Conservation (phyloP, 64 coral and sea anemone genomes). For the Platygyra sinensis region DNA sequence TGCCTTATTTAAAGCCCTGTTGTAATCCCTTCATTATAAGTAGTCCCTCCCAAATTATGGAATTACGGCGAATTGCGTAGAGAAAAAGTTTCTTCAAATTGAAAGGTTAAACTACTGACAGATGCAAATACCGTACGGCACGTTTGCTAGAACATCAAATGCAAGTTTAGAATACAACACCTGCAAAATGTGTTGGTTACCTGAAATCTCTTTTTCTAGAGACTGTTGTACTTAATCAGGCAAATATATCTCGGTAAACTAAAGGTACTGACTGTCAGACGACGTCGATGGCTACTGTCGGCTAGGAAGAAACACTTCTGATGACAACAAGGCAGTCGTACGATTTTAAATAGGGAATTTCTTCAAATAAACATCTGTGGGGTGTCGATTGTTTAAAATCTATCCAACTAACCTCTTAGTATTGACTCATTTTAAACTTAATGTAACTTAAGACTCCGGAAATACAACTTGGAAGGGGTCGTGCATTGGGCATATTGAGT, state of each 20-base stretch:
- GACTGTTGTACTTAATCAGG: neutral
- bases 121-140: neutral
- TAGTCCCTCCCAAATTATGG: too few species aligned
- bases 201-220: neutral
- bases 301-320: neutral
- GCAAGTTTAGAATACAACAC: neutral
- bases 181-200: slow-evolving; percentile 9
- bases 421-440: slow-evolving; percentile 1
- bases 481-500: neutral
- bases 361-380: neutral
- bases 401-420: neutral
- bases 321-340: neutral
- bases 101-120: neutral
- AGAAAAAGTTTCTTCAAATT: too few species aligned
- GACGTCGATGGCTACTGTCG: too few species aligned
- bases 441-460: slow-evolving; percentile 23
- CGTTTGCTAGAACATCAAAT: neutral
- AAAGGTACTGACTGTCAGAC: neutral
- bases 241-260: neutral
- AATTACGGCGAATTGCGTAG: too few species aligned
- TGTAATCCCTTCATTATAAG: neutral
- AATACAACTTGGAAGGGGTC: slow-evolving; percentile 10
- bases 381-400: neutral
- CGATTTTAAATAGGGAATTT: neutral
- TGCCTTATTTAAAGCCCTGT: neutral